Evolutionary conservation across 2,113 vertebrate species (phyloP), one percentile per base, ranked within the genome.

Genomic region (Gallinago media): DNA sequence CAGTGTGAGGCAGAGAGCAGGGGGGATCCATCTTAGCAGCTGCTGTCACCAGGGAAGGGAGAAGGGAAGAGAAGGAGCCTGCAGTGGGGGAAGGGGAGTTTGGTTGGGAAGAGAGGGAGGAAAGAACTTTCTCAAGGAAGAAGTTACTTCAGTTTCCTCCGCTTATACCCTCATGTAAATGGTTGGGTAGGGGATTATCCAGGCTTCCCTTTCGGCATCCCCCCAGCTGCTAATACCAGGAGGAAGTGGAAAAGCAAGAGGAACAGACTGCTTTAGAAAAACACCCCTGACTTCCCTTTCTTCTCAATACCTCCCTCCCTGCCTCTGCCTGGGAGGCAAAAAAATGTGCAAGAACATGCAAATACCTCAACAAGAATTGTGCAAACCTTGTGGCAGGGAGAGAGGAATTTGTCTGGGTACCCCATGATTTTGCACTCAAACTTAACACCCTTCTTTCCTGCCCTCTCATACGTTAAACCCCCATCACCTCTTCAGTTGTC

Each of bases 1-100:
- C 32, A 18, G 18, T 0, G 2, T 10, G 31, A 54, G 38, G 29
- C 40, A 2, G 5, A 49, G 7, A 9, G 16, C 0, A 0, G 25
- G 4, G 23, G 25, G 4, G 0, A 6, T 21, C 73, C 8, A 14
- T 23, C 1, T 42, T 44, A 11, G 42, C 38, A 71, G 52, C 47
- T 34, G 25, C 29, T 58, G 38, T 49, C 42, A 62, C 14, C 8
- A 20, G 9, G 18, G 13, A 14, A n/a, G n/a, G 40, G 8, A 74
- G 55, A 27, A 31, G 29, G 47, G 46, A 31, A 49, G 27, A 40
- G 42, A 32, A 40, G 21, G 27, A 70, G 8, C 9, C 20, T 56
- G 34, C 9, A 7, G 19, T 16, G 61, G 18, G 27, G 9, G 4
- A 55, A 75, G 6, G 17, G 14, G 6, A 44, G 14, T 3, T 4